Evolutionary conservation across 1,140 invertebrate genomes (phyloP), one percentile per base, ranked within the genome.

Genomic region (Pentalonia nigronervosa): DNA sequence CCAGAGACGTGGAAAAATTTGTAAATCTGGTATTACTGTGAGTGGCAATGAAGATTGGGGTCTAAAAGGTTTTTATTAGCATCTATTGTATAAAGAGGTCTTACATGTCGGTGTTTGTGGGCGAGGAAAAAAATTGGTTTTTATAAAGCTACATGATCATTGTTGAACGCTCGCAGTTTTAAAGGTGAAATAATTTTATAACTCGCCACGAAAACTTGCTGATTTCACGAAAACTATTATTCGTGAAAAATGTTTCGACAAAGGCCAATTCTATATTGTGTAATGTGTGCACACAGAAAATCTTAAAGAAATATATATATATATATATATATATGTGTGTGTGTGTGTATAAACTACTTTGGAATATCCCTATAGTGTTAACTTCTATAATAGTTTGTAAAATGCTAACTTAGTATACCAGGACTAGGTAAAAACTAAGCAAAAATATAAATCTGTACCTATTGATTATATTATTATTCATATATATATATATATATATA

Each of bases 161-260:
- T 56, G 88, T 53, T 56, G 50, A 89, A 89, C 48, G 41, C 50
- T 89, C 23, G 88, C 36, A 89, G 50, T 89, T 41, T 90, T 67
- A 90, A 45, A 90, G 89, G 89, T 90, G 25, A 90, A 90, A 67
- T 67, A 67, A 90, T 67, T 90, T 90, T n/a, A 90, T 34, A 45
- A 90, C 36, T 67, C 3, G 56, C 45, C 30, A 90, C n/a, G 36
- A 90, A 90, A 60, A 60, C 53, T 90, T 45, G 89, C 89, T 67
- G 89, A 90, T 60, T 89, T 90, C 14, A 48, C 56, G 36, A 90
- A 90, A 90, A 67, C 36, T 90, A 90, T 67, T 90, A 67, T 90
- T 60, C 45, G 53, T 3, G 36, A 45, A 90, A 47, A 90, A 90
- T 45, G 36, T 60, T 60, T 90, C 11, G 60, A 60, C 36, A 60